Evolutionary conservation across 2,888 invertebrate species (phyloP).

Genomic region (Chydorus sphaericus): DNA sequence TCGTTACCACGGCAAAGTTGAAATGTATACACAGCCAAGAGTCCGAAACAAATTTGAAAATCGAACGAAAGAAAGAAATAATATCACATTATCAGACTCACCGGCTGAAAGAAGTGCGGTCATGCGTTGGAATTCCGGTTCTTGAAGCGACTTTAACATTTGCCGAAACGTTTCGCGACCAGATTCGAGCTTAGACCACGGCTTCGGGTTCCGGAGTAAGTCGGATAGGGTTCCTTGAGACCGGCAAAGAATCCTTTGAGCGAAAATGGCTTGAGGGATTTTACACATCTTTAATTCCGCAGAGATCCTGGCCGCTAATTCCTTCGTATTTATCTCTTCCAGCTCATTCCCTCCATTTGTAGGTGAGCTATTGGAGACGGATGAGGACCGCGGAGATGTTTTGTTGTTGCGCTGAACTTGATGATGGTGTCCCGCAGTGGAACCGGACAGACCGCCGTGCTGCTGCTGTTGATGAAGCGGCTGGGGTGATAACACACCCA

Average conservation of each 20-base stretch:
- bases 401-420: too few species aligned
- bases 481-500: slow-evolving; percentile 15
- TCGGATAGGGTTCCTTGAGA: slow-evolving; percentile 98
- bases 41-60: neutral
- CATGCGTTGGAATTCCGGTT: slow-evolving; percentile 99
- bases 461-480: slow-evolving; percentile 12
- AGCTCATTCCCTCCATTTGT: slow-evolving; percentile 42
- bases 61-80: neutral
- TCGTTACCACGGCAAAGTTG: neutral
- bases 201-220: slow-evolving; percentile 92
- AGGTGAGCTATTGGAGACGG: slow-evolving; percentile 29
- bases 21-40: neutral
- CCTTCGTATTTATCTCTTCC: slow-evolving; percentile 97
- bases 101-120: slow-evolving; percentile 94
- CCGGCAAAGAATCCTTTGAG: slow-evolving; percentile 92
- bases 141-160: slow-evolving; percentile 99
- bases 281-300: slow-evolving; percentile 97
- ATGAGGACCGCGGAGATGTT: slow-evolving; percentile 23
- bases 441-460: slow-evolving; percentile 22
- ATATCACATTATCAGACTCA: slow-evolving; percentile 33
- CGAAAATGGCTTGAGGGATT: slow-evolving; percentile 99
- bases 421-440: slow-evolving; percentile 25
- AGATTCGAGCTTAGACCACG: slow-evolving; percentile 99
- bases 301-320: slow-evolving; percentile 93
- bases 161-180: slow-evolving; percentile 95